Evolutionary conservation across 2,797 vertebrate species (phyloP), one percentile per base, ranked within the genome.

Genomic region (Malurus leucopterus): DNA sequence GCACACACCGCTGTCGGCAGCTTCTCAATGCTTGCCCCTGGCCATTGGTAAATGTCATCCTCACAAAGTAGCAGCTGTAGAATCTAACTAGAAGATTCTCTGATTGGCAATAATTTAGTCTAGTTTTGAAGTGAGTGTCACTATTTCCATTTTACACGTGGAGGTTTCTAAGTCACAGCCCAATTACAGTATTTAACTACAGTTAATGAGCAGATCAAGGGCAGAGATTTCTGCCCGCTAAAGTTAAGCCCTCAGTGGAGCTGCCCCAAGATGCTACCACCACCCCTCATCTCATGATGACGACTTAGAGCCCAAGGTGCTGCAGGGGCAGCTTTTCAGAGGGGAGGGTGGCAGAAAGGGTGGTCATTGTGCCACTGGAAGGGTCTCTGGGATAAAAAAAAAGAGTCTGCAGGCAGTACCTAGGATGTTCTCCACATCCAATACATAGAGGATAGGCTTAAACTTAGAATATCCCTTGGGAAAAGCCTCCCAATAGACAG

Each of bases 1-100:
- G 2, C 0, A 0, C 17, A 15, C 0, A 0, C 32, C 5, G 2
- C 49, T 24, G 12, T 16, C 51, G 40, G 22, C 1, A 4, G 11
- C 38, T 49, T 57, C 76, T 63, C 1, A 0, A 36, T 11, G 36
- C 36, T 36, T 36, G 36, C 36, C 36, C 36, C 36, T 36, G 36
- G 36, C 36, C 36, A 36, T 36, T 36, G 36, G 36, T 36, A 67
- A 44, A 59, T 26, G 40, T 41, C 44, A 82, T 29, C 69, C 29
- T 68, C 50, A 64, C 43, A 44, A 41, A 61, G 43, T 38, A 64
- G 77, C 30, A 74, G 51, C 51, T 69, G 19, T 34, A 83, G 68
- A 23, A 70, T 32, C 26, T 36, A 84, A 34, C 9, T 19, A 46
- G 30, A 88, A 68, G 23, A 72, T 36, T 29, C 43, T 57, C 53